Base-by-base conservation (phyloP, 2,113 vertebrate genomes). In the Vimba vimba region DNA sequence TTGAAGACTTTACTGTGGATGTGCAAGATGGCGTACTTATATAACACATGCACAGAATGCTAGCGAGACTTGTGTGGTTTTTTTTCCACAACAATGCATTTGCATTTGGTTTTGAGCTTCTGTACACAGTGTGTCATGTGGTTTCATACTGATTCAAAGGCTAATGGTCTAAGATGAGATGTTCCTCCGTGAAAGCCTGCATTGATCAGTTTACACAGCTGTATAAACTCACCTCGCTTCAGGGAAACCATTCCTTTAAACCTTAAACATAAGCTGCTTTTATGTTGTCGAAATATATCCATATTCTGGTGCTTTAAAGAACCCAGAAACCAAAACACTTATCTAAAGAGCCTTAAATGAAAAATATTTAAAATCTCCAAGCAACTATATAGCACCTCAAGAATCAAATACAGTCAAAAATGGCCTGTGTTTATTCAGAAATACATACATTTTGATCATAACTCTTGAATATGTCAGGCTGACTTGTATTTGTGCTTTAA, bases 401-500 rank as follows among this genome's bases (percentile, higher is more conserved):
- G 30, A 33, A 30, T 27, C 25, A n/a, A 25, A 13, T 4, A 15
- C 69, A 30, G 25, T 57, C 19, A 4, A 45, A 39, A 73, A 1
- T 45, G 21, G 0, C 19, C 4, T 12, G 5, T 71, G 4, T 15
- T 19, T n/a, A 33, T 52, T 76, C 33, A 30, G 25, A 52, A 77
- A 30, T 21, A 12, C 39, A 45, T 74, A 21, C 4, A 21, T 36
- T 33, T 57, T 21, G 7, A 33, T 39, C 23, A 15, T 12, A 74
- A 47, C 43, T 47, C 71, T 74, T 43, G n/a, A 74, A 47, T 47
- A 47, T 47, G 39, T 4, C 4, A 47, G 52, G 23, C 2, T 59
- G 52, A 59, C 52, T 73, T 74, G 23, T n/a, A 6, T 74, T 43
- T n/a, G 13, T 45, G 79, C 79, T 81, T 43, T 66, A 81, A 66